Percentiles rank a stretch among this genome's conserved stretches.
phyloP scores from a whole-genome alignment of 1,140 invertebrate genomes.

The Hycleus phaleratus region DNA sequence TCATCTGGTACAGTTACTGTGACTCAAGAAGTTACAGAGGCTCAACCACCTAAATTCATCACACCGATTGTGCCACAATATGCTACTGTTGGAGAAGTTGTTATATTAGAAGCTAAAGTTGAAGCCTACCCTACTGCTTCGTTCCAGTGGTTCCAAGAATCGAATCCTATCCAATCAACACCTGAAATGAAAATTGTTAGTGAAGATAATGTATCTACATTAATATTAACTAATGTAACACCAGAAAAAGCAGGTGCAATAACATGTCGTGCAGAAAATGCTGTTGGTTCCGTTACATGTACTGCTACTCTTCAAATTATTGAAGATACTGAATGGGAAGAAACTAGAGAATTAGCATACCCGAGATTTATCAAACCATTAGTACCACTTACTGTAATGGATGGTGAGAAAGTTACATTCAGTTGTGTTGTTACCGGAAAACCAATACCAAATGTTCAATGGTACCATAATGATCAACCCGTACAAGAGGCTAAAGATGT shows the following conservation, averaged over 20 bases:
- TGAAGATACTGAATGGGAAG: slow-evolving; percentile 51
- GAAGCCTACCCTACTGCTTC: slow-evolving; percentile 69
- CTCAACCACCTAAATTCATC: slow-evolving; percentile 66
- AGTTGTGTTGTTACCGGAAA: slow-evolving; percentile 68
- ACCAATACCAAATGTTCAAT: slow-evolving; percentile 72
- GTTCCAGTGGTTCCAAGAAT: slow-evolving; percentile 80
- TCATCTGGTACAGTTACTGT: slow-evolving; percentile 67
- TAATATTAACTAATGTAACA: slow-evolving; percentile 69
- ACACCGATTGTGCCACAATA: slow-evolving; percentile 62
- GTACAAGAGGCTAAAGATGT: slow-evolving; percentile 74
- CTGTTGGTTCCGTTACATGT: slow-evolving; percentile 73
- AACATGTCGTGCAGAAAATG: slow-evolving; percentile 84
- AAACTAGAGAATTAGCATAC: slow-evolving; percentile 54
- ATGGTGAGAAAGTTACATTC: slow-evolving; percentile 80
- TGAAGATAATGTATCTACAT: slow-evolving; percentile 69
- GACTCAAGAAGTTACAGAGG: slow-evolving; percentile 49
- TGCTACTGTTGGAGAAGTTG: slow-evolving; percentile 64
- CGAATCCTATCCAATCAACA: slow-evolving; percentile 52
- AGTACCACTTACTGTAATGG: slow-evolving; percentile 75
- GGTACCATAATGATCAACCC: slow-evolving; percentile 68
- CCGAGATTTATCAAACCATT: slow-evolving; percentile 69
- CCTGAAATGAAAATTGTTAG: slow-evolving; percentile 62
- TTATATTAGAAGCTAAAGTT: slow-evolving; percentile 69
- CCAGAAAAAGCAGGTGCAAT: slow-evolving; percentile 68
- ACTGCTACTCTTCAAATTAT: slow-evolving; percentile 68